Base-by-base conservation (phyloP, 92 coral and sea anemone genomes). In the Pocillopora meandrina region DNA sequence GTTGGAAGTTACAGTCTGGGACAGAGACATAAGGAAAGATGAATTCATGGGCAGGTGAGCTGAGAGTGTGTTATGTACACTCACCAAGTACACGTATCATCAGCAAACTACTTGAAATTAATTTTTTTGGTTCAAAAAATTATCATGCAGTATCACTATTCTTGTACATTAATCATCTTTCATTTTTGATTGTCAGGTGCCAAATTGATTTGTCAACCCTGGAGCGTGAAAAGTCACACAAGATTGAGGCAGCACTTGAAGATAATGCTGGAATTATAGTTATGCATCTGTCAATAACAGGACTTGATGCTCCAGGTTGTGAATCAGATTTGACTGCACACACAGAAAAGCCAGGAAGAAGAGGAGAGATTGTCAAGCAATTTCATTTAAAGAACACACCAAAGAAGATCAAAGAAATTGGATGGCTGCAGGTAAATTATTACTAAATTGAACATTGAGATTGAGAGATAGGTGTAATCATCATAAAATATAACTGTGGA, bases 21-120 rank as follows among this genome's bases (percentile, higher is more conserved):
- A 96, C 88, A 89, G 95, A 71, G 99, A 96, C 57, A 88, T 96
- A 63, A 92, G 99, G 68, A 96, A 96, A 81, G 99, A 96, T 68
- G 99, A 96, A 74, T 96, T 96, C 71, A 96, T 96, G 99, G 99
- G 99, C 85, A 96, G 99, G 98, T 94, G 72, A 76, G 81, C 5
- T 19, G 58, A n/a, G 65, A 35, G 26, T 61, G 71, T 52, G 9
- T 9, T 12, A 52, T 74, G 18, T 31, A 26, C 18, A 65, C 52
- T 34, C 12, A 17, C 33, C n/a, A 10, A 7, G 52, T 42, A 42
- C 52, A 42, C 8, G 52, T 42, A 42, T 42, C 8, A 42, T 42
- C 52, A 42, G 52, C 52, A 42, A 42, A 42, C 52, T 42, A 42
- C 4, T 42, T 42, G 52, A 7, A 42, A 7, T 3, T 42, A 3